phyloP scores from a whole-genome alignment of 2,797 vertebrate species.

The Tragelaphus eurycerus region DNA sequence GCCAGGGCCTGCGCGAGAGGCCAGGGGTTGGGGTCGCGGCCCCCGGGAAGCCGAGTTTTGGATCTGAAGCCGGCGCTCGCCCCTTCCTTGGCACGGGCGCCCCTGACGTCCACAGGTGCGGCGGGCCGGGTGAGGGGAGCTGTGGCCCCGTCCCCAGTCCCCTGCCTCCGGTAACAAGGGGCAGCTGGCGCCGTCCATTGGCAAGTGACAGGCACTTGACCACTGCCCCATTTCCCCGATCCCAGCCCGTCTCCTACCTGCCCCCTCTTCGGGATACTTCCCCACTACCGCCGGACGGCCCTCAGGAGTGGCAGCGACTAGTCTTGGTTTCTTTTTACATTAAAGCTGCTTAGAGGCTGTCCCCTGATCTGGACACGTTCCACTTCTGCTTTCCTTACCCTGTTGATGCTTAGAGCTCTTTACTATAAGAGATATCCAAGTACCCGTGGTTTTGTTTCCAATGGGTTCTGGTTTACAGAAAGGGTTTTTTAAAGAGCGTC shows the following conservation, averaged over 20 bases:
- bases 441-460: not conserved
- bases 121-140: slow-evolving; percentile 18
- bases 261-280: slow-evolving; percentile 32
- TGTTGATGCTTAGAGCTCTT: not conserved
- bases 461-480: not conserved
- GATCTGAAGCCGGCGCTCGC: not conserved
- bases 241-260: not conserved
- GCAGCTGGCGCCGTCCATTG: slow-evolving; percentile 69
- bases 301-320: not conserved
- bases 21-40: slow-evolving; percentile 33
- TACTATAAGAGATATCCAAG: not conserved
- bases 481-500: not conserved
- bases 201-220: slow-evolving; percentile 68
- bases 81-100: not conserved
- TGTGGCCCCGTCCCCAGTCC: not conserved
- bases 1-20: slow-evolving; percentile 31
- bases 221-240: not conserved
- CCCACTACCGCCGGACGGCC: not conserved
- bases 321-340: slow-evolving; percentile 29
- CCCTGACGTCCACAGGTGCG: slow-evolving; percentile 70
- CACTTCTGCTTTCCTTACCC: not conserved
- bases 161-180: slow-evolving; percentile 19
- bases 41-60: not conserved
- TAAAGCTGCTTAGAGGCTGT: not conserved
- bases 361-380: not conserved